Base-by-base conservation (phyloP, 53 echinoderm and acorn worm genomes). In the Zoroaster sp. region DNA sequence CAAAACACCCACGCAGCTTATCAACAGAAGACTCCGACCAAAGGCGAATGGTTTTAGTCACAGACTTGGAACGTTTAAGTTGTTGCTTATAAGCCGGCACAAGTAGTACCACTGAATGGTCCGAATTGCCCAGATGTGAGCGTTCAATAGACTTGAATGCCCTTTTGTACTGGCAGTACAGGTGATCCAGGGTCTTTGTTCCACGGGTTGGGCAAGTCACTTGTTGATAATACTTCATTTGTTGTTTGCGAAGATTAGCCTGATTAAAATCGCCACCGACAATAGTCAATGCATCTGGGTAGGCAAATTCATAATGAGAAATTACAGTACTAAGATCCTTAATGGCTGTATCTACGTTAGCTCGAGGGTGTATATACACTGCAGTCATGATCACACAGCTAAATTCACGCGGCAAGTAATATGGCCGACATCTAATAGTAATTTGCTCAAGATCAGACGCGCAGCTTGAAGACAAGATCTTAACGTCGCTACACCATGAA, bases 351-450 rank as follows among this genome's bases (percentile, higher is more conserved):
- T 66, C 45, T 41, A 43, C 76, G 43, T 76, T 35, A 47, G 77
- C 68, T 31, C 77, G 69, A 40, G 67, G 77, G 25, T 88, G 77
- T 77, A 77, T 77, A 51, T 88, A 88, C 33, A 88, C 88, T 18
- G 67, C 77, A 67, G 77, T 88, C 67, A 88, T 76, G n/a, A n/a
- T n/a, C n/a, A n/a, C n/a, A n/a, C n/a, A n/a, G n/a, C n/a, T n/a
- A n/a, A n/a, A 88, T 66, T 88, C 88, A 51, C 49, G 69, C 3
- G 88, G 88, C 45, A 88, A 41, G 77, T 88, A 88, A 43, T 66
- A 88, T 35, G 88, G 88, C 42, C 88, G 65, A 77, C 88, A 77
- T 67, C 68, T 88, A 65, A 88, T 77, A 42, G 41, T 88, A 41
- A 88, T 59, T 77, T 77, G 46, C 66, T 88, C 88, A 65, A 88